Evolutionary conservation across 1,140 invertebrate genomes (phyloP), one percentile per base, ranked within the genome.

Genomic region (Epicauta chinensis): DNA sequence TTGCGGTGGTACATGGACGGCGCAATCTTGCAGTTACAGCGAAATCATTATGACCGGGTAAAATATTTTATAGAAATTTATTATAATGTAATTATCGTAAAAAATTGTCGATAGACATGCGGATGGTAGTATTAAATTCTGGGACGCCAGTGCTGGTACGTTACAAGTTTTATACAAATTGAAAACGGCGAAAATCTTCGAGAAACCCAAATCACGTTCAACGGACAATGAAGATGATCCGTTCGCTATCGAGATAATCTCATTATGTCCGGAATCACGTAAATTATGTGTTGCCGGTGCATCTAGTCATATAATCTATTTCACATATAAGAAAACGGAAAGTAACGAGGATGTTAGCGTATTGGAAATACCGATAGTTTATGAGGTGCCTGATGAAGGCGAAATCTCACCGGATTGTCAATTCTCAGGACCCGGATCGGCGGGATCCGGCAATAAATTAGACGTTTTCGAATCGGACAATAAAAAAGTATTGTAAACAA

Each of bases 1-100:
- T 51, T 86, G 83, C 60, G 95, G 94, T 35, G 94, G 95, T n/a
- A 87, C 88, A 69, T 97, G 93, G 93, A 91, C 89, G 51, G 84
- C 89, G 16, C 86, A 88, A 54, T 91, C 90, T 44, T 92, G 91
- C 73, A 93, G 90, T 72, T 98, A 98, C 76, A 90, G 89, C 69
- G 95, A 98, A 80, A 91, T 98, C 66, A 91, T 98, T 60, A 82
- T 98, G 38, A 98, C 95, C 36, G 94, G 92, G 88, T 91, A 76
- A 44, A n/a, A n/a, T 6, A 37, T 37, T 39, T 39, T 7, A 23
- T 23, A 39, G n/a, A n/a, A n/a, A n/a, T n/a, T n/a, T n/a, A n/a
- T n/a, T n/a, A n/a, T n/a, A n/a, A n/a, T n/a, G n/a, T n/a, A n/a
- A n/a, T n/a, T n/a, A n/a, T n/a, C n/a, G n/a, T n/a, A n/a, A n/a